Base-by-base conservation (phyloP, 2,888 invertebrate species). In the Muscina levida region DNA sequence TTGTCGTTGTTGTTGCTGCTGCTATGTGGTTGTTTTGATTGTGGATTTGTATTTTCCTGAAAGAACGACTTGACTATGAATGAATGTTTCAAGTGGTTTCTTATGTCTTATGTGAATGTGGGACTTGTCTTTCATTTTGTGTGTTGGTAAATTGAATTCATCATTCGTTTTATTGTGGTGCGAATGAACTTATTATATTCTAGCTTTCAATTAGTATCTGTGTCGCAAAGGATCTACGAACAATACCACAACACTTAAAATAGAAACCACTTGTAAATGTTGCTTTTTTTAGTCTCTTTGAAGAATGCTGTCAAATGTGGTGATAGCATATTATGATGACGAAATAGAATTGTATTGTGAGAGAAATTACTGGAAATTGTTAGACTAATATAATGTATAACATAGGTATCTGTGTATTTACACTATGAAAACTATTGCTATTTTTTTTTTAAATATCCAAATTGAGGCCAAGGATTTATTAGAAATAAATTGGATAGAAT, bases 151-250 rank as follows among this genome's bases (percentile, higher is more conserved):
- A 68, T 66, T 24, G 56, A 37, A 39, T 67, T 70, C 57, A 70
- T 66, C 57, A 62, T 39, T 37, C 44, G 31, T 73, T 72, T 65
- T 76, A 31, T 57, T 73, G 79, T 70, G 68, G 72, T 72, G 56
- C 62, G 53, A 79, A 68, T 70, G 57, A 56, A 76, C 56, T 79
- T 72, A 79, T 76, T 72, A 48, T 26, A 68, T 76, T 70, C 57
- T 44, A 70, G 59, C 70, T 76, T 79, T 73, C 72, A 80, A 73
- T 80, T 76, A 76, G 65, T 31, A 48, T 19, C 42, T 79, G 57
- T 19, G 22, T 19, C 62, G 22, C 62, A 62, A 62, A 22, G 42
- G n/a, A 53, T 11, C 22, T 17, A 8, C 24, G 26, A 11, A 56
- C 24, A 10, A 51, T 10, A n/a, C 13, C n/a, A 13, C 24, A 53